phyloP scores from a whole-genome alignment of 2,797 vertebrate genomes.

The Menidia menidia region DNA sequence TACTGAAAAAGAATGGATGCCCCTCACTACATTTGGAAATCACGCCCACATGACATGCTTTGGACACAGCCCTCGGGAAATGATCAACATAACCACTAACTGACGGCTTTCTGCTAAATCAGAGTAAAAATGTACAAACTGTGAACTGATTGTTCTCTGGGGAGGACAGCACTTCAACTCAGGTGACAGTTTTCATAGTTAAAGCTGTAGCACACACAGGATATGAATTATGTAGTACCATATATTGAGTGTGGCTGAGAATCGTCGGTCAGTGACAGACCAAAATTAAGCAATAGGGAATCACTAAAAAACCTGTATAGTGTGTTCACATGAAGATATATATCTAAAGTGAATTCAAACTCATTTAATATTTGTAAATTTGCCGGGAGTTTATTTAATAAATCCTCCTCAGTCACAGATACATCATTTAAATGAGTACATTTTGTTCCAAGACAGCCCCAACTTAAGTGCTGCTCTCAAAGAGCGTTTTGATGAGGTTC shows the following conservation, averaged over 20 bases:
- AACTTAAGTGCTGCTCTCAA: constrained; percentile 21
- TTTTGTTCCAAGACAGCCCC: constrained; percentile 18
- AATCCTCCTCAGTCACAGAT: constrained; percentile 7
- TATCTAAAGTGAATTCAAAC: neutral
- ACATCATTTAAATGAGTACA: constrained; percentile 5
- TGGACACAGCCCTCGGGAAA: constrained; percentile 23
- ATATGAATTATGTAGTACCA: constrained; percentile 24
- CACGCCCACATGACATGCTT: constrained; percentile 42
- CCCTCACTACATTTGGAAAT: constrained; percentile 35
- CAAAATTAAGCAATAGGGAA: constrained; percentile 18
- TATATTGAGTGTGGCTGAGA: constrained; percentile 1
- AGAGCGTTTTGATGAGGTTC: constrained; percentile 26
- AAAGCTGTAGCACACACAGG: constrained; percentile 21
- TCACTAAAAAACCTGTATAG: neutral
- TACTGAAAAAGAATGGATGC: constrained; percentile 32
- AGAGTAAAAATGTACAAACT: constrained; percentile 36
- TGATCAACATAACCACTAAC: constrained; percentile 15
- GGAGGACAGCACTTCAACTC: constrained; percentile 1
- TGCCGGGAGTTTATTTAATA: constrained; percentile 2
- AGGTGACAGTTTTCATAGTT: constrained; percentile 6
- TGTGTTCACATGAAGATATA: neutral
- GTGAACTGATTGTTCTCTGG: constrained; percentile 10
- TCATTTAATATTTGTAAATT: constrained; percentile 10
- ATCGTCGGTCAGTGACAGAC: constrained; percentile 13
- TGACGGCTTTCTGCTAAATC: constrained; percentile 27